Conservation (phyloP, 2,888 invertebrate species). For the Hirudinaria manillensis region DNA sequence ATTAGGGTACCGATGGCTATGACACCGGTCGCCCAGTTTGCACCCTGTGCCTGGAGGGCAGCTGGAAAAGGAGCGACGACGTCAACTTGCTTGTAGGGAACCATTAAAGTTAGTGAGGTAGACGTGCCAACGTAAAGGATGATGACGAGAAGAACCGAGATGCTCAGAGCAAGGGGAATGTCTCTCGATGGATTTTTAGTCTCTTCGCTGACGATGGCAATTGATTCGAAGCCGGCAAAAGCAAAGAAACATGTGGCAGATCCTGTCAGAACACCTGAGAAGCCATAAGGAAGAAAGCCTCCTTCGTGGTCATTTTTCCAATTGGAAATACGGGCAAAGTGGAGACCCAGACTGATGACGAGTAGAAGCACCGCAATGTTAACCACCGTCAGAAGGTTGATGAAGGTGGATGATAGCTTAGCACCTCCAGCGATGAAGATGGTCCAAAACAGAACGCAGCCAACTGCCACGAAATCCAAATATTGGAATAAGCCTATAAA, state of each 20-base stretch:
- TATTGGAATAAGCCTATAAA: conserved; percentile 42
- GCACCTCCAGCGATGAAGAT: conserved; percentile 32
- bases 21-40: conserved; percentile 46
- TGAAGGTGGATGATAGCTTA: conserved; percentile 51
- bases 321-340: conserved; percentile 72
- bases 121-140: conserved; percentile 48
- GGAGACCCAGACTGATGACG: conserved; percentile 65
- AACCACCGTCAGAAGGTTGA: conserved; percentile 49
- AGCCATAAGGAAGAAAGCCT: conserved; percentile 47
- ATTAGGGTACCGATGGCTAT: conserved; percentile 47
- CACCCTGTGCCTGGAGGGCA: conserved; percentile 45
- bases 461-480: conserved; percentile 53
- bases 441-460: conserved; percentile 56
- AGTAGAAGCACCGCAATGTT: conserved; percentile 51
- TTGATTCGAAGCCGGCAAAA: conserved; percentile 54
- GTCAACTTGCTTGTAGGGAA: conserved; percentile 46
- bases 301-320: conserved; percentile 62
- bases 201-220: conserved; percentile 55
- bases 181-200: conserved; percentile 50
- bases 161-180: conserved; percentile 51
- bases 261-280: conserved; percentile 50
- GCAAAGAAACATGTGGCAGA: conserved; percentile 55
- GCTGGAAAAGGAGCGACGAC: conserved; percentile 46
- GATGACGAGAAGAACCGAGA: conserved; percentile 46
- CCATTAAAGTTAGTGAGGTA: conserved; percentile 47